Base-by-base conservation (phyloP, 2,113 vertebrate genomes). In the Xiphorhynchus elegans region DNA sequence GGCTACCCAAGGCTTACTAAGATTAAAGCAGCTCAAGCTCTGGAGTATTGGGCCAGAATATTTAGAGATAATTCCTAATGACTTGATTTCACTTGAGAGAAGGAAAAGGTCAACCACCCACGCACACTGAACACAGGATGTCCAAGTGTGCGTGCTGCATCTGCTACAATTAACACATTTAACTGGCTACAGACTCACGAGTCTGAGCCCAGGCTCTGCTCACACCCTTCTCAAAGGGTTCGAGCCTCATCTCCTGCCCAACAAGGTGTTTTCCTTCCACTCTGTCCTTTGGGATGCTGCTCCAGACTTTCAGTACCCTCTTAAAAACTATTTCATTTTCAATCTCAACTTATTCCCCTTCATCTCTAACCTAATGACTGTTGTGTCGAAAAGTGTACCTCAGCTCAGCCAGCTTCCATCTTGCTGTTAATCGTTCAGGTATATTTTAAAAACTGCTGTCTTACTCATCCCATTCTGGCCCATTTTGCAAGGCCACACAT, bases 81-180 rank as follows among this genome's bases (percentile, higher is more conserved):
- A 83, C 72, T 88, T 77, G 60, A 93, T 91, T 94, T 95, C 91
- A 81, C 80, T 95, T 23, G 73, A 81, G 70, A 89, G 68, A 87
- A 95, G 68, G 88, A 92, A 95, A 96, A 86, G 88, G 93, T 93
- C 90, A 86, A 59, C 85, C n/a, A 16, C 72, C 78, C 56, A 59
- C 10, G 2, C 0, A 0, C 53, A 33, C 0, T 67, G 62, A 56
- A 68, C 1, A 6, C 84, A 42, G 5, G 4, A 64, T 44, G 42
- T 53, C 84, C 87, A 73, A 91, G 55, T 1, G 3, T 23, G 39
- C 26, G 6, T 17, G 49, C 33, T 47, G 59, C 63, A 86, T 69
- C 78, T 83, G 78, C 67, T 91, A 18, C 29, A 79, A 42, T 46
- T 50, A 68, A 53, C 63, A 52, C 23, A 58, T 77, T 47, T 42